Conservation (phyloP, 2,888 invertebrate species). For the Cyrtodaria siliqua region DNA sequence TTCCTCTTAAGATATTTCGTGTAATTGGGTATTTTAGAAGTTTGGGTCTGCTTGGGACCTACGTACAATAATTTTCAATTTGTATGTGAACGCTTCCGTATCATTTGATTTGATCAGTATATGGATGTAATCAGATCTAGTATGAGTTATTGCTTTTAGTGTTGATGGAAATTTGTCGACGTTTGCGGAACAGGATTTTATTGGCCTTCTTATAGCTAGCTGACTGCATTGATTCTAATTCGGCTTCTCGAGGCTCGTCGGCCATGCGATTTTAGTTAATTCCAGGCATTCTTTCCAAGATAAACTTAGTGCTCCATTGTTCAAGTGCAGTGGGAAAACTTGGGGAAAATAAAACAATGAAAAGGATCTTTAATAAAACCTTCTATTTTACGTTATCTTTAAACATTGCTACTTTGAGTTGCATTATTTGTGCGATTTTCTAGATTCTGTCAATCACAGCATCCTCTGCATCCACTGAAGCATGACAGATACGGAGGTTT, state of each 20-base stretch:
- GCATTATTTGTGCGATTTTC: not conserved
- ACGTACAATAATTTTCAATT: constrained; percentile 46
- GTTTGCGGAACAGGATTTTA: not conserved
- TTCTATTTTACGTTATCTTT: too few relatives aligned
- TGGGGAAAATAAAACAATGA: too few relatives aligned
- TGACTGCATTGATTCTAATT: too few relatives aligned
- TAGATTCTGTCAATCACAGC: constrained; percentile 17
- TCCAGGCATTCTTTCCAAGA: too few relatives aligned
- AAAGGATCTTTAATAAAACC: too few relatives aligned
- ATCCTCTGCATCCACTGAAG: constrained; percentile 24
- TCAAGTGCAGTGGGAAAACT: too few relatives aligned
- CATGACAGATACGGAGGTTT: constrained; percentile 22
- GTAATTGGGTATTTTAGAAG: constrained; percentile 52
- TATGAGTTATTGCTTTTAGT: constrained; percentile 34
- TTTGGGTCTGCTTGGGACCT: constrained; percentile 28
- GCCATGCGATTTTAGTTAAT: too few relatives aligned
- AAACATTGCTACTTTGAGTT: too few relatives aligned
- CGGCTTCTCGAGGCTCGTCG: too few relatives aligned
- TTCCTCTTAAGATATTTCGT: constrained; percentile 17
- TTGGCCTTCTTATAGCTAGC: not conserved
- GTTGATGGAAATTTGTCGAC: constrained; percentile 32
- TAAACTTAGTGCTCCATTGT: too few relatives aligned
- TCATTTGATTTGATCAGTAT: constrained; percentile 44
- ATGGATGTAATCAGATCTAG: constrained; percentile 11
- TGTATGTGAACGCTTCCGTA: constrained; percentile 38